phyloP scores from a whole-genome alignment of 2,888 invertebrate genomes.

The Sarcophaga carnaria region DNA sequence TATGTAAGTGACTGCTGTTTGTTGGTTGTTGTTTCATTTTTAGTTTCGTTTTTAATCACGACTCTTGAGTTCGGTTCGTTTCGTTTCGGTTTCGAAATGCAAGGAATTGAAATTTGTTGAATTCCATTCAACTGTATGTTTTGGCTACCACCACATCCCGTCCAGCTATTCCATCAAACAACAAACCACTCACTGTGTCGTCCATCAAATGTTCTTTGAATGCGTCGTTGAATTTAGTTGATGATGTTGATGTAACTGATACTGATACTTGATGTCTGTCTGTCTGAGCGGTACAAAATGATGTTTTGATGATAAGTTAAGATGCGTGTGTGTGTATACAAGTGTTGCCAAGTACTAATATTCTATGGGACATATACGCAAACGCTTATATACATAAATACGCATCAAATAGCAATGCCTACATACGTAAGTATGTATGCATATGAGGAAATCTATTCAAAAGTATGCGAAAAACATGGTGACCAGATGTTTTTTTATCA shows the following conservation, averaged over 20 bases:
- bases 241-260: slow-evolving; percentile 67
- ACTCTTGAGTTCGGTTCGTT: slow-evolving; percentile 26
- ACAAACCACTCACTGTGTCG: slow-evolving; percentile 68
- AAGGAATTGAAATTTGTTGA: slow-evolving; percentile 39
- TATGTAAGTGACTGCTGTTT: slow-evolving; percentile 31
- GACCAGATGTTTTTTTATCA: too few relatives aligned
- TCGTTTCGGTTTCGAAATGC: slow-evolving; percentile 48
- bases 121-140: slow-evolving; percentile 46
- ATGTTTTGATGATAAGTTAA: slow-evolving; percentile 48
- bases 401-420: background rate
- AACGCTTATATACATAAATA: background rate
- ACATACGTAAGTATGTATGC: too few relatives aligned
- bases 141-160: slow-evolving; percentile 54
- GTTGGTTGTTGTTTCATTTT: slow-evolving; percentile 37
- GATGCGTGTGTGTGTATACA: slow-evolving; percentile 50
- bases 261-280: slow-evolving; percentile 54
- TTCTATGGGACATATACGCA: slow-evolving; percentile 36
- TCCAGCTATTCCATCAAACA: background rate
- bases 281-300: slow-evolving; percentile 24
- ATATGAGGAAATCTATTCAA: too few relatives aligned
- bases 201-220: slow-evolving; percentile 80
- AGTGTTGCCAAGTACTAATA: slow-evolving; percentile 63
- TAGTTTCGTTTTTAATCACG: background rate
- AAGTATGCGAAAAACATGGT: too few relatives aligned
- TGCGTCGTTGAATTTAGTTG: slow-evolving; percentile 80